phyloP scores from a whole-genome alignment of 2,797 vertebrate genomes.

The Phrynocephalus guinanensis region DNA sequence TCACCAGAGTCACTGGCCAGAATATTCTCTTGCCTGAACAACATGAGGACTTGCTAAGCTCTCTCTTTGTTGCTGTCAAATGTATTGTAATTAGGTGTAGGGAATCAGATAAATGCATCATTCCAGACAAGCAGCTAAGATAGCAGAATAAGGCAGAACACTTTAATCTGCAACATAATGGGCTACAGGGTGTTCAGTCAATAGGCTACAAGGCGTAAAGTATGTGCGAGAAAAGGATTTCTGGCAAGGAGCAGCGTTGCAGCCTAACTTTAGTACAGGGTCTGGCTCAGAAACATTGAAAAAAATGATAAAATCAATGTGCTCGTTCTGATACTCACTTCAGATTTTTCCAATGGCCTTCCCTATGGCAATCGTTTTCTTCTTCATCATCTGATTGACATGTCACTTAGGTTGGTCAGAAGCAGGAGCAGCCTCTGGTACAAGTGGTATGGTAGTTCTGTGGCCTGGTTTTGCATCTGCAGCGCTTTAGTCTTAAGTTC shows the following conservation, averaged over 20 bases:
- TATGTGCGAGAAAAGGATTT: constrained; percentile 31
- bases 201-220: constrained; percentile 46
- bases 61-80: constrained; percentile 55
- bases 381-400: not conserved
- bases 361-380: not conserved
- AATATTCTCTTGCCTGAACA: constrained; percentile 50
- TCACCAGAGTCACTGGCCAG: constrained; percentile 41
- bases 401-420: not conserved
- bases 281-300: not conserved
- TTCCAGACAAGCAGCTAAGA: constrained; percentile 58
- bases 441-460: not conserved
- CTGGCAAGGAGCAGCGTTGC: constrained; percentile 4
- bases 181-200: constrained; percentile 65
- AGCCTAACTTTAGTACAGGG: not conserved
- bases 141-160: constrained; percentile 53
- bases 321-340: not conserved
- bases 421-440: not conserved
- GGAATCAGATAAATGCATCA: constrained; percentile 67
- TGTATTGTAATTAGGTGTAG: constrained; percentile 60
- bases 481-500: not conserved
- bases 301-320: not conserved
- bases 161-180: constrained; percentile 62
- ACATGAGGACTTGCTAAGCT: constrained; percentile 60
- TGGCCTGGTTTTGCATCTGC: not conserved
- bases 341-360: not conserved